Conservation (phyloP, 2,888 invertebrate genomes). For the Candidula unifasciata region DNA sequence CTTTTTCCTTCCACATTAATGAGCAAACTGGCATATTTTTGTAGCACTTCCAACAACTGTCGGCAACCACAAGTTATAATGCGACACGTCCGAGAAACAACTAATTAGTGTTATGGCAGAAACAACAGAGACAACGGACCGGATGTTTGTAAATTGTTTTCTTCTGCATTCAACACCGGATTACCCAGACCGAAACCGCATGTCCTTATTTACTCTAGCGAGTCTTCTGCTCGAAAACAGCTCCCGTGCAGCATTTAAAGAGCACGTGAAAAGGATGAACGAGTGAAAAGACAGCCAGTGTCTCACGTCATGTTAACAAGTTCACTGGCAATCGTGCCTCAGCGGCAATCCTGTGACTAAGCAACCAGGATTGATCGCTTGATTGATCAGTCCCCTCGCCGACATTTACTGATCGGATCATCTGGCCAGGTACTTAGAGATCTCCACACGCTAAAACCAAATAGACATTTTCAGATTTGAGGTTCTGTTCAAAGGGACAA, state of each 20-base stretch:
- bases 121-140: neutral
- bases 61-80: neutral
- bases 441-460: constrained; percentile 32
- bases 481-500: constrained; percentile 33
- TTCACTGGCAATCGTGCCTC: constrained; percentile 27
- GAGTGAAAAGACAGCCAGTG: constrained; percentile 18
- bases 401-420: constrained; percentile 42
- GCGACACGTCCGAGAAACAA: constrained; percentile 3
- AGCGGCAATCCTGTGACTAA: constrained; percentile 37
- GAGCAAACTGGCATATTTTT: neutral
- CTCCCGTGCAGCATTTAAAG: constrained; percentile 29
- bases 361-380: constrained; percentile 33
- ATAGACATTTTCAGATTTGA: constrained; percentile 42
- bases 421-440: constrained; percentile 15
- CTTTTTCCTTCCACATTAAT: too few species aligned
- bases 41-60: neutral
- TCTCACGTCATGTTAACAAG: constrained; percentile 40
- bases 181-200: constrained; percentile 1
- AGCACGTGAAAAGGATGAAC: constrained; percentile 17
- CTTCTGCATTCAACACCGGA: neutral
- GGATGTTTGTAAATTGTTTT: constrained; percentile 3
- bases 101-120: constrained; percentile 12
- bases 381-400: constrained; percentile 26
- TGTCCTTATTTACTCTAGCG: neutral
- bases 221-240: constrained; percentile 10